These are phyloP conservation scores for Crenuchus spilurus DNA, from an alignment of 2,797 vertebrate genomes.

Conservation along the genomic window DNA sequence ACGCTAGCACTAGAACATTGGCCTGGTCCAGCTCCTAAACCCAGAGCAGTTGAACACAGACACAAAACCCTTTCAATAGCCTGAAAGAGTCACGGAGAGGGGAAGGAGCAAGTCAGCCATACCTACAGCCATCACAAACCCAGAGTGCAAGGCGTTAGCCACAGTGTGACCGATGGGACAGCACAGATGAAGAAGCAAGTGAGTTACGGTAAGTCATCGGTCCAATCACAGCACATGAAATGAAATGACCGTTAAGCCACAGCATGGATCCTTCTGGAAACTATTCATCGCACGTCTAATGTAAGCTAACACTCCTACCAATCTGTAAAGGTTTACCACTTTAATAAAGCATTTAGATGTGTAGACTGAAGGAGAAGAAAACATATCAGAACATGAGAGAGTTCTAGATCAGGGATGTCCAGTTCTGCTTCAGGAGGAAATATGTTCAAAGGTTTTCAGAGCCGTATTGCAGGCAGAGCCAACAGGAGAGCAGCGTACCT, in stretches of 20 bases:
- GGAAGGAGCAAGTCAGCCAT: constrained; percentile 70
- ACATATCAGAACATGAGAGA: neutral
- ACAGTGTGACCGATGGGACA: constrained; percentile 36
- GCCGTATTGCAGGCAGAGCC: no score
- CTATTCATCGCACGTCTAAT: constrained; percentile 7
- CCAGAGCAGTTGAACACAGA: constrained; percentile 78
- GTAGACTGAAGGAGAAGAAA: neutral
- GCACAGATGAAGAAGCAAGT: constrained; percentile 23
- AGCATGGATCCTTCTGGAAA: constrained; percentile 40
- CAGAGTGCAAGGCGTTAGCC: constrained; percentile 42
- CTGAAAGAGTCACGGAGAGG: constrained; percentile 76
- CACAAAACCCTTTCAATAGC: constrained; percentile 81
- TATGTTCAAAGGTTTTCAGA: no score
- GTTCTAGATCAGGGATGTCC: neutral
- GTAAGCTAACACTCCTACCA: constrained; percentile 20
- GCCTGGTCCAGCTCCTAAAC: constrained; percentile 58
- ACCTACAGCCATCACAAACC: constrained; percentile 57
- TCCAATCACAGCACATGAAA: constrained; percentile 31
- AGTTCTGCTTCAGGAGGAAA: neutral
- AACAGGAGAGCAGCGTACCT: no score
- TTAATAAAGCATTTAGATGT: neutral
- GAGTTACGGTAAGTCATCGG: constrained; percentile 11
- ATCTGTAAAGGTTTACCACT: constrained; percentile 19
- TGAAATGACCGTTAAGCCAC: constrained; percentile 47
- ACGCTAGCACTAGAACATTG: constrained; percentile 15